Evolutionary conservation across 2,797 vertebrate species (phyloP), one percentile per base, ranked within the genome.

Genomic region (Crypturellus tataupa): DNA sequence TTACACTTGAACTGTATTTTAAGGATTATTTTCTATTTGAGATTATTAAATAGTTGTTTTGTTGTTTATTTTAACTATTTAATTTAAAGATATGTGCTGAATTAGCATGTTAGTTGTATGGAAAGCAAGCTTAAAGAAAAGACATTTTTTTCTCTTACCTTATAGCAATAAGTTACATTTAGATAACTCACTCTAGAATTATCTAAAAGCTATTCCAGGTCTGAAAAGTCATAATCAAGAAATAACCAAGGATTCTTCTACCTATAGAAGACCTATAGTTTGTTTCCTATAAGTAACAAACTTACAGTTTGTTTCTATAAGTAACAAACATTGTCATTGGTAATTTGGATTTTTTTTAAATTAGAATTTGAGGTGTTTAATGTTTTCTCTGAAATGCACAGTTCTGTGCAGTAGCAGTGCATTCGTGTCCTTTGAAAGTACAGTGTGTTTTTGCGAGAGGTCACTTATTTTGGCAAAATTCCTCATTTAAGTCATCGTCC

Each of bases 391-490:
- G 39, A 10, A 86, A 56, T 8, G 20, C 16, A 37, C 4, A 33
- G 5, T 58, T 67, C 29, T 71, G 4, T 14, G 9, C 6, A 46
- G 27, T 69, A 31, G 69, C 46, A 67, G 21, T 33, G 27, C 6
- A 7, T 27, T 27, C 39, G 33, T 8, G 13, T 9, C 14, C 40
- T 80, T 68, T 59, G 73, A 79, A 81, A 69, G 18, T 84, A 20
- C 27, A 53, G 18, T 0, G 0, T 27, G 4, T 44, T 62, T 62
- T 63, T 40, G 42, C 40, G 14, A 8, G 6, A 89, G 17, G 25
- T 3, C 29, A 21, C 56, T 73, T 35, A 9, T 65, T 81, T 84
- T 37, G 10, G 16, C 24, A 62, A 64, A 87, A 70, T 33, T 8
- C 24, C 8, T 83, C 5, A 14, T 83, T 73, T 18, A 23, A 49